phyloP scores from a whole-genome alignment of 2,888 invertebrate species.

The Polymixis flavicincta region DNA sequence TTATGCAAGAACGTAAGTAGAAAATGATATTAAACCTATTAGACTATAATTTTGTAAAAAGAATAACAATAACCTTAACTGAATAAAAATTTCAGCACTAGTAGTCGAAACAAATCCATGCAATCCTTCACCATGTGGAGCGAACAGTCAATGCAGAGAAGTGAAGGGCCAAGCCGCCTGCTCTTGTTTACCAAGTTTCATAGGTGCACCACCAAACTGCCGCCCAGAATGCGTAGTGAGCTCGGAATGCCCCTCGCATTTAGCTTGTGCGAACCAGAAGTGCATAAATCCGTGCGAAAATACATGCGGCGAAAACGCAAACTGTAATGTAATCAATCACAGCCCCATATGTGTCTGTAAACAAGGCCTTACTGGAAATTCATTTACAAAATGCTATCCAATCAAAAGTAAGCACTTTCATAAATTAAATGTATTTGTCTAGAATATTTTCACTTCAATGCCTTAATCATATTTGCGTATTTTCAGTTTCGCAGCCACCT shows the following conservation, averaged over 20 bases:
- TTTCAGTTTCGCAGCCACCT: conserved; percentile 82
- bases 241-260: conserved; percentile 92
- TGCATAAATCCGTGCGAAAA: conserved; percentile 93
- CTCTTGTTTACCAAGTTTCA: conserved; percentile 92
- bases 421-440: background rate
- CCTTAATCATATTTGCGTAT: conserved; percentile 16
- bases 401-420: conserved; percentile 83
- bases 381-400: conserved; percentile 93
- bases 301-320: conserved; percentile 91
- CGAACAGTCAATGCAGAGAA: conserved; percentile 94
- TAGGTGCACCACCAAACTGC: conserved; percentile 93
- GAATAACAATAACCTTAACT: conserved; percentile 13
- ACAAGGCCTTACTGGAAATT: conserved; percentile 93
- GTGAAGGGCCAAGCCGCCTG: conserved; percentile 93
- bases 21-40: background rate
- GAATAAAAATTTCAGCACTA: conserved; percentile 76
- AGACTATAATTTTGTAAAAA: background rate
- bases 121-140: conserved; percentile 92
- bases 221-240: conserved; percentile 93
- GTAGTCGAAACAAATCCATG: conserved; percentile 80
- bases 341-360: conserved; percentile 95
- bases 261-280: conserved; percentile 93
- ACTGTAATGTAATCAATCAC: conserved; percentile 92
- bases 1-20: conserved; percentile 86
- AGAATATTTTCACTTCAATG: background rate